Evolutionary conservation across 2,888 invertebrate genomes (phyloP).

Genomic region (Pteria penguin): DNA sequence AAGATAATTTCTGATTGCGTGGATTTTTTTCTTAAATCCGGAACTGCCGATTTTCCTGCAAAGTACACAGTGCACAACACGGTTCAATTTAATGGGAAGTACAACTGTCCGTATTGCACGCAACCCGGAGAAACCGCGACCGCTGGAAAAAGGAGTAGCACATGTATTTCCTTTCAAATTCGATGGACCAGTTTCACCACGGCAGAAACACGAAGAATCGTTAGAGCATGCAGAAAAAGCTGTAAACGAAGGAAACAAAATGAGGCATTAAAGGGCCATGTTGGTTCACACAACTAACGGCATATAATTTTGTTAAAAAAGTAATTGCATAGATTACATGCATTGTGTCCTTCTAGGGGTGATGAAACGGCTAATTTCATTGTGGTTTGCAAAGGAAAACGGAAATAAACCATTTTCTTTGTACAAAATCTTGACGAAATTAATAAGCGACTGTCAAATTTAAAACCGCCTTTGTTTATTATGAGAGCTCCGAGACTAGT

Average conservation of each 20-base stretch:
- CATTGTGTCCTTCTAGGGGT: background rate
- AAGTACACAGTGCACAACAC: constrained; percentile 10
- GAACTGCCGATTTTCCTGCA: constrained; percentile 17
- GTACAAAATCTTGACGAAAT: too few relatives aligned
- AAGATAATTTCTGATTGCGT: too few relatives aligned
- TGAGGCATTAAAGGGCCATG: background rate
- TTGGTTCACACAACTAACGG: background rate
- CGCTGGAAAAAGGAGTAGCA: background rate
- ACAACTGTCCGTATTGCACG: constrained; percentile 8
- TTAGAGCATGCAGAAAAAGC: background rate
- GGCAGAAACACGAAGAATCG: background rate
- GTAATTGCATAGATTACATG: background rate
- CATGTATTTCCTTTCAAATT: background rate
- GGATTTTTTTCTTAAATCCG: constrained; percentile 4
- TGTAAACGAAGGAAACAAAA: background rate
- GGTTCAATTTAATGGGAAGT: constrained; percentile 12
- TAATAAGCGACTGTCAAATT: too few relatives aligned
- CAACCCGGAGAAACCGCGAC: background rate
- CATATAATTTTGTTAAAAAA: background rate
- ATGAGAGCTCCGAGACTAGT: too few relatives aligned
- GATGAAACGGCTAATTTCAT: too few relatives aligned
- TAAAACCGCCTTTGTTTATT: too few relatives aligned
- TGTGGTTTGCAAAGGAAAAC: too few relatives aligned
- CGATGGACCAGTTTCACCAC: background rate
- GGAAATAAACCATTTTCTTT: too few relatives aligned